Percentiles rank a stretch among this genome's conserved stretches.
Evolutionary conservation across 2,797 vertebrate species (phyloP).

Genomic region (Hozukius guyotensis): DNA sequence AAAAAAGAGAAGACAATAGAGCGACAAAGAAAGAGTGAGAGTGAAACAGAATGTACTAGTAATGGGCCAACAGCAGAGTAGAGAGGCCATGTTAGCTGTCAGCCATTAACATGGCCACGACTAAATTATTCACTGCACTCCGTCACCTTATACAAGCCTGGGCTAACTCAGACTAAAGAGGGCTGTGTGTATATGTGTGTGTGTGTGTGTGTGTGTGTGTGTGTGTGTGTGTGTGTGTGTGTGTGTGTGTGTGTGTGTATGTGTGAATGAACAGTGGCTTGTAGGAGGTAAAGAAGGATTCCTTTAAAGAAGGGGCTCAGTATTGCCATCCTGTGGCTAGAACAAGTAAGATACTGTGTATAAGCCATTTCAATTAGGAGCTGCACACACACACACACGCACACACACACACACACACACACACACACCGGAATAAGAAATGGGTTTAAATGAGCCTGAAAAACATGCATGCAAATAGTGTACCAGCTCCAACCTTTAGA

Average conservation of each 20-base stretch:
- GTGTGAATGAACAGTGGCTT: conserved; percentile 34
- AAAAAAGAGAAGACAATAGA: background rate
- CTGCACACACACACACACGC: background rate
- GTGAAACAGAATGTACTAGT: conserved; percentile 71
- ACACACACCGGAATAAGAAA: background rate
- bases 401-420: background rate
- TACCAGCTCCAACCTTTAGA: conserved; percentile 24
- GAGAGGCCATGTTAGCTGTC: conserved; percentile 76
- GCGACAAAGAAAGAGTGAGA: conserved; percentile 55
- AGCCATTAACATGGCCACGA: conserved; percentile 74
- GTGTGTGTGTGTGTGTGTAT: background rate
- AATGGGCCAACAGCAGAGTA: conserved; percentile 63
- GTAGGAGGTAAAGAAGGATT: conserved; percentile 16
- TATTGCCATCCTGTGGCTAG: conserved; percentile 76
- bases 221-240: conserved; percentile 4
- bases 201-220: conserved; percentile 9
- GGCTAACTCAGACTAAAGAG: conserved; percentile 68
- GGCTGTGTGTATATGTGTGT: background rate
- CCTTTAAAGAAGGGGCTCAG: conserved; percentile 61
- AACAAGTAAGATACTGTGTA: conserved; percentile 26
- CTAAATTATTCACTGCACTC: conserved; percentile 79
- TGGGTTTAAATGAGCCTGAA: conserved; percentile 19
- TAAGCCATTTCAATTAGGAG: background rate
- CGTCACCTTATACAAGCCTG: conserved; percentile 76
- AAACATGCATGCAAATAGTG: conserved; percentile 31